A percentile compares a stretch with the other conserved stretches of the same genome.
phyloP scores from a whole-genome alignment of 2,797 vertebrate species.

The Galagoides demidoff region DNA sequence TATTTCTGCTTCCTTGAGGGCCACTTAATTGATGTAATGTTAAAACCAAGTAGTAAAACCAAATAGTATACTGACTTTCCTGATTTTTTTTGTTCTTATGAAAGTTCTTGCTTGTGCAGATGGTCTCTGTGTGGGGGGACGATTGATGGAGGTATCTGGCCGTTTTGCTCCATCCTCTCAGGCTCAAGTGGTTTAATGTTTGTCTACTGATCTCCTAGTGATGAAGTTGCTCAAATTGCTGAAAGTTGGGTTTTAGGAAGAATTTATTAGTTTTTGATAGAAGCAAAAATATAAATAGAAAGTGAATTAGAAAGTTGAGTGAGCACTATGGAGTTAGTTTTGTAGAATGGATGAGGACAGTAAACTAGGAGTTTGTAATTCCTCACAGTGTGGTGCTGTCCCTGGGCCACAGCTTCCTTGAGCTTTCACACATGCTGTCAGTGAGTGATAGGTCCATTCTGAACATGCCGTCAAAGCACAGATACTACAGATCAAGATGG shows the following conservation, averaged over 20 bases:
- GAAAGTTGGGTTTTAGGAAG: neutral
- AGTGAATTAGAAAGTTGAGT: neutral
- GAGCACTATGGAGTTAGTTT: neutral
- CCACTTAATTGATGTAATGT: neutral
- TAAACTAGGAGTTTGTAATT: constrained; percentile 57
- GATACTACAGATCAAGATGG: constrained; percentile 51
- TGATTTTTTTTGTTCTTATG: neutral
- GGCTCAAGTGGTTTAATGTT: neutral
- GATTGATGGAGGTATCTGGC: neutral
- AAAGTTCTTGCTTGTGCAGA: neutral
- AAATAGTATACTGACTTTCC: neutral
- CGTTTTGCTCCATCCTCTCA: neutral
- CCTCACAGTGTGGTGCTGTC: constrained; percentile 59
- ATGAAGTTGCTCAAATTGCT: neutral
- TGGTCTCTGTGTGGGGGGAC: neutral
- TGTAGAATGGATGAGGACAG: neutral
- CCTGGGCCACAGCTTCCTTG: constrained; percentile 34
- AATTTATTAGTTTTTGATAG: neutral
- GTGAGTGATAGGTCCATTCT: constrained; percentile 50
- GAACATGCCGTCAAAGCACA: constrained; percentile 55
- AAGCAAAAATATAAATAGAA: neutral
- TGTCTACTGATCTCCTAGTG: neutral
- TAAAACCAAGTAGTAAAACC: neutral
- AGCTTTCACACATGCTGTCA: neutral
- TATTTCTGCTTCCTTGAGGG: neutral